Conservation (phyloP, 2,888 invertebrate genomes). For the Drosophila antonietae region DNA sequence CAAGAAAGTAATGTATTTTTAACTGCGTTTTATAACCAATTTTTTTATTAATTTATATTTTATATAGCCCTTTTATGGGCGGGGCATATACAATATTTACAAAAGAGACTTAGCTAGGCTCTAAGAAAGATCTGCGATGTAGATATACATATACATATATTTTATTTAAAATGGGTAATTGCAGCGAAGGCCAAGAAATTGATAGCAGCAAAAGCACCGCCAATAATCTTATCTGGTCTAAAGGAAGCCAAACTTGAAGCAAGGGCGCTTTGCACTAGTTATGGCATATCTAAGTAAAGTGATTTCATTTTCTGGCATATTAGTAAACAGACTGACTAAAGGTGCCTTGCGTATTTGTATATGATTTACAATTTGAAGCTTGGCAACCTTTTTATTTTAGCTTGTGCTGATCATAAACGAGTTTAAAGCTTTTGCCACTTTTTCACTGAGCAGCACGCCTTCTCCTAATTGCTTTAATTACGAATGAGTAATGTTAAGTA, state of each 20-base stretch:
- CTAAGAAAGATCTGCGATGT: slow-evolving; percentile 21
- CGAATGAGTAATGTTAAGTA: slow-evolving; percentile 26
- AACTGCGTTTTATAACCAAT: slow-evolving; percentile 27
- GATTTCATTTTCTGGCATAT: background rate
- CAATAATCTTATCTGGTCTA: slow-evolving; percentile 61
- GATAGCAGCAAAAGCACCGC: slow-evolving; percentile 43
- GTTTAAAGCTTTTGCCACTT: slow-evolving; percentile 14
- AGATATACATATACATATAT: slow-evolving; percentile 29
- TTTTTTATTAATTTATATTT: slow-evolving; percentile 13
- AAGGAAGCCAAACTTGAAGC: slow-evolving; percentile 36
- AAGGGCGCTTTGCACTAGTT: slow-evolving; percentile 8
- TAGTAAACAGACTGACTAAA: background rate
- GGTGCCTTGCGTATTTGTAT: slow-evolving; percentile 2
- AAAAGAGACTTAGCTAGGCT: slow-evolving; percentile 15
- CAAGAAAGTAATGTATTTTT: slow-evolving; percentile 26
- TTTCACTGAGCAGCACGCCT: slow-evolving; percentile 13
- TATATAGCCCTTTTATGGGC: slow-evolving; percentile 36
- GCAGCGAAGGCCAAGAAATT: slow-evolving; percentile 45
- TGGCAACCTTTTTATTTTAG: slow-evolving; percentile 11
- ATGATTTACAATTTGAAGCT: slow-evolving; percentile 27
- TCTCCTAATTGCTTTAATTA: slow-evolving; percentile 44
- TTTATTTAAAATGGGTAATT: slow-evolving; percentile 14
- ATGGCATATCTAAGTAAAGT: slow-evolving; percentile 15
- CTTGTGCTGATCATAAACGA: slow-evolving; percentile 13
- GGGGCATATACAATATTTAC: background rate